phyloP scores from a whole-genome alignment of 2,888 invertebrate species.

The Calameuta pallipes region DNA sequence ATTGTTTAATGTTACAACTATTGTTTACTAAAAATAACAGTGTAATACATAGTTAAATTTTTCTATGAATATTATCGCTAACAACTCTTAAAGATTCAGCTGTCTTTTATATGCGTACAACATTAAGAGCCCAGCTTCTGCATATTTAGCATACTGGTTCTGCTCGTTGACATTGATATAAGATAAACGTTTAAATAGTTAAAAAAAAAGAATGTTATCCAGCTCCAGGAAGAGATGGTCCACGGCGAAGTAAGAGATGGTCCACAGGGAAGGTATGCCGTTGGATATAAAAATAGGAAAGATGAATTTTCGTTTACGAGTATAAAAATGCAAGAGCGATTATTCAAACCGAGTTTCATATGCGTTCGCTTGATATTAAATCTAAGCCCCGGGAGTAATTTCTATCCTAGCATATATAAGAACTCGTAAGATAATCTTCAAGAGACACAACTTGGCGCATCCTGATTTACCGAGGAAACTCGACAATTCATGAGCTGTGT shows the following conservation, averaged over 20 bases:
- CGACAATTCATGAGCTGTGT: not conserved
- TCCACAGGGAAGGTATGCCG: not conserved
- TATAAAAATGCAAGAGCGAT: not conserved
- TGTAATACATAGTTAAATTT: not conserved
- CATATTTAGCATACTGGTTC: not conserved
- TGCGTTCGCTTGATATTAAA: not conserved
- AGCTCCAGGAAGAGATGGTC: not conserved
- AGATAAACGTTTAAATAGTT: too few species aligned
- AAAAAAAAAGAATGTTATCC: not conserved
- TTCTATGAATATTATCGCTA: not conserved
- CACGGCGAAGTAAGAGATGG: too few species aligned
- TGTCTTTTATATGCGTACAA: not conserved
- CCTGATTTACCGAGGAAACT: not conserved
- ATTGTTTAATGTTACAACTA: not conserved
- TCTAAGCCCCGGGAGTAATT: not conserved
- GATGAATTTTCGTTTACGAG: not conserved
- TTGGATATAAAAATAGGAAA: not conserved
- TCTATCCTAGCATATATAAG: not conserved
- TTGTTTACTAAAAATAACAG: not conserved
- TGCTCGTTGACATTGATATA: too few species aligned
- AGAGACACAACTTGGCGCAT: not conserved
- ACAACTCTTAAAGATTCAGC: not conserved
- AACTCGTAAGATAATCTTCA: not conserved
- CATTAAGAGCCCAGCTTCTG: not conserved
- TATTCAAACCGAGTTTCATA: not conserved